Base-by-base conservation (phyloP, 2,113 vertebrate species). In the Poeciliopsis occidentalis region DNA sequence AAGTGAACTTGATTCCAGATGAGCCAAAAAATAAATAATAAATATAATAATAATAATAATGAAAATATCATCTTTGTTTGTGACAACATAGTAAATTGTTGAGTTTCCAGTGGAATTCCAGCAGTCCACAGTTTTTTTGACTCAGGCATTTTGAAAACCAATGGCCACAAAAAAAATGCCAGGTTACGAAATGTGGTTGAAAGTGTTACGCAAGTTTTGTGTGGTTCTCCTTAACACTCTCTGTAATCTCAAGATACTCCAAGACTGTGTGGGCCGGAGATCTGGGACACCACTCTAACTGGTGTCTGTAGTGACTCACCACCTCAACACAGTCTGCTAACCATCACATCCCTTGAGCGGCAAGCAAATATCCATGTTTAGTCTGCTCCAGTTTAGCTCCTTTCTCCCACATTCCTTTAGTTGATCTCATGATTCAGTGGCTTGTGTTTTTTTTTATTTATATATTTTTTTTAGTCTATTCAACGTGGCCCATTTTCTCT, bases 261-360 rank as follows among this genome's bases (percentile, higher is more conserved):
- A 51, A 57, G 27, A 24, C 37, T 77, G 86, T 78, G 82, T 85
- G 73, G 82, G 73, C 76, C 70, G 80, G 61, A 69, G 76, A 76
- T 82, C 67, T 65, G 29, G 66, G 65, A 69, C 69, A 60, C 76
- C 69, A 65, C 78, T 85, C 65, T 75, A 82, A 84, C 81, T 79
- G 60, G 73, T 86, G 78, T 79, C 60, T 63, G n/a, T 27, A 64
- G 80, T 88, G 86, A 92, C 75, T 90, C 88, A 86, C 67, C 68
- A 44, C 74, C 64, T 65, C 41, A 67, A 80, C 78, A 71, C 83
- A 76, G 69, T 82, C 69, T 76, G 69, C 86, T 81, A 80, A 79
- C 87, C 71, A 82, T 70, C 81, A 39, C 78, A 76, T 66, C 85
- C 85, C 80, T 76, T 76, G 44, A 87, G 85, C 78, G 74, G 64